Evolutionary conservation across 2,113 vertebrate species (phyloP).

Genomic region (Meleagris gallopavo): DNA sequence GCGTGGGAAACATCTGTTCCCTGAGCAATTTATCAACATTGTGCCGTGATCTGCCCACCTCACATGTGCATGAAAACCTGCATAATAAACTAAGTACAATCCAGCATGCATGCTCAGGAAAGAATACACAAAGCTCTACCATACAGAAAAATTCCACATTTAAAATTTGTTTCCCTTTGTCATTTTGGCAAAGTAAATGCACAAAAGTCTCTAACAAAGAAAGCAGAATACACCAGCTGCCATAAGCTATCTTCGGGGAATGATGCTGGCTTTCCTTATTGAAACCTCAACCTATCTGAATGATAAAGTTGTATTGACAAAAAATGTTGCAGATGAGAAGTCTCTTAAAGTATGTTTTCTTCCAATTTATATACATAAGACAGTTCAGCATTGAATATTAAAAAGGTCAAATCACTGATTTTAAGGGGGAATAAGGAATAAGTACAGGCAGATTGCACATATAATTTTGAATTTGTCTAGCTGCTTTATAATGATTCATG

Average conservation of each 20-base stretch:
- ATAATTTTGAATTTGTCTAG: background rate
- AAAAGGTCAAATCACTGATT: background rate
- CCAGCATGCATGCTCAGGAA: accelerated
- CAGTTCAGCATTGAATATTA: background rate
- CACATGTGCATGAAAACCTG: background rate
- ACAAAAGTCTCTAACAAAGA: background rate
- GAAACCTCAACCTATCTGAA: background rate
- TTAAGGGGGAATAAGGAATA: background rate
- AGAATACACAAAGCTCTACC: background rate
- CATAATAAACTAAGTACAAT: background rate
- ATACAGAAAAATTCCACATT: background rate
- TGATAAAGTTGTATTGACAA: background rate
- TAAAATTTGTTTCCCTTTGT: background rate
- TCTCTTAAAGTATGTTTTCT: background rate
- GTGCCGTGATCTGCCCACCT: background rate
- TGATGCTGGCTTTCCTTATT: background rate
- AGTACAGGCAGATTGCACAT: background rate
- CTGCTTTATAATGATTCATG: background rate
- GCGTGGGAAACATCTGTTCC: background rate
- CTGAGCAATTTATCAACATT: background rate
- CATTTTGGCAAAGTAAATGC: background rate
- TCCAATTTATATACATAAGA: background rate
- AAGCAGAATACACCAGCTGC: background rate
- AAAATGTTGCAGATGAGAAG: background rate
- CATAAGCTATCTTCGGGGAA: background rate